Evolutionary conservation across 1,140 invertebrate species (phyloP), one percentile per base, ranked within the genome.

Genomic region (Aphis craccivora): DNA sequence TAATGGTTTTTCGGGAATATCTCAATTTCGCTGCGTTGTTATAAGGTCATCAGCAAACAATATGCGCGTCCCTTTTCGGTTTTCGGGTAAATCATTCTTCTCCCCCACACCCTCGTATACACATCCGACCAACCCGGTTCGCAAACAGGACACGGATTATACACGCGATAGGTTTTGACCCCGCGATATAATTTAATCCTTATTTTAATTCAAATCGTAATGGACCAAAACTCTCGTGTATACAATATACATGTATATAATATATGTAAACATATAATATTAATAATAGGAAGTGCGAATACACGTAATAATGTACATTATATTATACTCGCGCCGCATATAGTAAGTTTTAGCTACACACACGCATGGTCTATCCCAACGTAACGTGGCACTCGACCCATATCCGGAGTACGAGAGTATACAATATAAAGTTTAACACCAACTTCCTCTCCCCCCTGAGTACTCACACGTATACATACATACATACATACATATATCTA

Each of bases 41-140:
- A 48, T 83, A 92, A 92, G 90, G 43, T 83, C 90, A 92, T 92
- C 90, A 35, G 91, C 81, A 93, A 93, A 93, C 91, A 93, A 93
- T 86, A 93, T 93, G 81, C 89, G 37, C 89, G 76, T 93, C 91
- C 91, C 91, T 86, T 93, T 93, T 53, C 91, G 18, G 91, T 93
- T 93, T 86, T 93, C 48, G 81, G 91, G 81, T 86, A 93, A 93
- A 93, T 93, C 45, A 55, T 92, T 84, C 48, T 83, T 92, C 91
- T 48, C 76, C 30, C 37, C 83, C 55, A 6, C 25, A 25, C 51
- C 0, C 23, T 22, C 81, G 20, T 8, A 23, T 22, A 25, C 83
- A 86, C 45, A 14, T 18, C 30, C 86, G 43, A 4, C 60, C 60
- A n/a, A 18, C 30, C 60, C 25, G 86, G 86, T 45, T 86, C 37